phyloP scores from a whole-genome alignment of 2,113 vertebrate genomes.

The Benitochromis conjunctus region DNA sequence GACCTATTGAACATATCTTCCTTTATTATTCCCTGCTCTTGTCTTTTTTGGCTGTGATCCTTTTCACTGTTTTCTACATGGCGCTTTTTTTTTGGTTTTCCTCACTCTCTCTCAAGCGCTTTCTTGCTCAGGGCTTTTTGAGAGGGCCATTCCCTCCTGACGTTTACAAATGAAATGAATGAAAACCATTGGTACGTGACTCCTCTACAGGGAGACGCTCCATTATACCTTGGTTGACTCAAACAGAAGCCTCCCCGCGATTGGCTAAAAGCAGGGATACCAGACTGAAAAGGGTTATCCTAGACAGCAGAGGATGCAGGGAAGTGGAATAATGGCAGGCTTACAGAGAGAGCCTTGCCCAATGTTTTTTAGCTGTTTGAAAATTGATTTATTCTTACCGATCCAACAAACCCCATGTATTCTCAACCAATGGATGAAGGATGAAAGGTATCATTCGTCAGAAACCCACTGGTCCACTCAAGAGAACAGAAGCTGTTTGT shows the following conservation, averaged over 20 bases:
- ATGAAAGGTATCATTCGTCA: constrained; percentile 76
- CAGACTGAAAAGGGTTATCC: constrained; percentile 40
- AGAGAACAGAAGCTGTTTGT: constrained; percentile 66
- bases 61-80: constrained; percentile 29
- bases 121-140: constrained; percentile 48
- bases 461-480: constrained; percentile 69
- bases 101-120: constrained; percentile 6
- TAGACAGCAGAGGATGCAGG: constrained; percentile 46
- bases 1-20: background rate
- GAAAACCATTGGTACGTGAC: constrained; percentile 50
- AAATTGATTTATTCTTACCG: constrained; percentile 69
- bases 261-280: constrained; percentile 38
- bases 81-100: constrained; percentile 29
- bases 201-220: constrained; percentile 49
- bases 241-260: constrained; percentile 43
- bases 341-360: constrained; percentile 57
- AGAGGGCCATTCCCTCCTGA: constrained; percentile 31
- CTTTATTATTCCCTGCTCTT: background rate
- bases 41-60: constrained; percentile 23
- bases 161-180: constrained; percentile 63
- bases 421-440: constrained; percentile 68
- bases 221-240: constrained; percentile 60
- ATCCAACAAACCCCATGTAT: constrained; percentile 68
- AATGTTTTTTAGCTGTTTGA: constrained; percentile 66
- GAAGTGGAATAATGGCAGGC: constrained; percentile 63